Conservation (phyloP, 37 sponge, comb jelly and placozoan genomes). For the Crambe crambe region DNA sequence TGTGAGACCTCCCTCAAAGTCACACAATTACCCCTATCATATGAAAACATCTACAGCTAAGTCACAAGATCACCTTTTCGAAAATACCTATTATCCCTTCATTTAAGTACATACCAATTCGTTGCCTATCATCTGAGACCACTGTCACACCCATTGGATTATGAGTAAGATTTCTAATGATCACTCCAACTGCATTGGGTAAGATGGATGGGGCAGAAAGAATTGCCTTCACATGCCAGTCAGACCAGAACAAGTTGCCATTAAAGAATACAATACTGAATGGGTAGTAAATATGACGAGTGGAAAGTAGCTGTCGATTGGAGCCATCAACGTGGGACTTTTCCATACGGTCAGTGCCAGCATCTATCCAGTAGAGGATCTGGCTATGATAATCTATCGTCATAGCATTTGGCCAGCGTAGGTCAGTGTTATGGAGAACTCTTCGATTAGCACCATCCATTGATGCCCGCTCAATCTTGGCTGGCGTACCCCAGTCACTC, state of each 20-base stretch:
- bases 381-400: slow-evolving; percentile 58
- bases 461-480: slow-evolving; percentile 25
- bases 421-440: slow-evolving; percentile 14
- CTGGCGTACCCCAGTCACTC: slow-evolving; percentile 58
- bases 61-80: no score
- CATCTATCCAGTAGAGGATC: slow-evolving; percentile 84
- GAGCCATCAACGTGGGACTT: slow-evolving; percentile 55
- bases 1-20: no score
- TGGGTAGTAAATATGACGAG: background rate
- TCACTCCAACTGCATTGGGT: background rate
- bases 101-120: no score
- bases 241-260: slow-evolving; percentile 17
- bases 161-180: background rate
- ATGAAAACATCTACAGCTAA: no score
- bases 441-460: slow-evolving; percentile 44
- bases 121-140: background rate
- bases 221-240: background rate
- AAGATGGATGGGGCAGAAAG: background rate
- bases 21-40: no score
- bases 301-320: background rate
- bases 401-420: slow-evolving; percentile 65
- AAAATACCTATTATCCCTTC: no score
- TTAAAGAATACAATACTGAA: slow-evolving; percentile 1
- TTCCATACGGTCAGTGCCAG: slow-evolving; percentile 29
- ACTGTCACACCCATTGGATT: background rate